Conservation (phyloP, 1,140 invertebrate species). For the Trichoplusia ni region DNA sequence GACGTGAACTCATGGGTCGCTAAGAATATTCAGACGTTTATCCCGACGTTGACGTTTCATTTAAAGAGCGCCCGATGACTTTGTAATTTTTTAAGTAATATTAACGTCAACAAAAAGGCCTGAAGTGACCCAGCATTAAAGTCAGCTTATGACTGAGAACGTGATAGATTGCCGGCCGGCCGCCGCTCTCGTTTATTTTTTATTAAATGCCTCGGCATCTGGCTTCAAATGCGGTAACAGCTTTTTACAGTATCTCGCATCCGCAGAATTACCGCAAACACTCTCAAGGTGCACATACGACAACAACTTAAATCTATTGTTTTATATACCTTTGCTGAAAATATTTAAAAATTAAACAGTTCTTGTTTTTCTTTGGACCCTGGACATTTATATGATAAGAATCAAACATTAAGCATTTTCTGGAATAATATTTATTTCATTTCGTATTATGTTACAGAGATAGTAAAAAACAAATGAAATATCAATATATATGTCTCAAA, state of each 20-base stretch:
- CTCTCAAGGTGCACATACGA: neutral
- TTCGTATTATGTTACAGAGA: too few species aligned
- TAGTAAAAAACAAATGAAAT: too few species aligned
- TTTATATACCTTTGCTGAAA: too few species aligned
- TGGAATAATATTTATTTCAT: too few species aligned
- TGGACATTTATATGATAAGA: too few species aligned
- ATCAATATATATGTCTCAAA: too few species aligned
- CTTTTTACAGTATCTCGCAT: constrained; percentile 55
- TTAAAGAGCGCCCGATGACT: constrained; percentile 62
- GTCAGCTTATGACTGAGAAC: constrained; percentile 74
- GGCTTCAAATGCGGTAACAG: constrained; percentile 70
- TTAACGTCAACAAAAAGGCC: constrained; percentile 76
- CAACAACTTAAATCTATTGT: neutral
- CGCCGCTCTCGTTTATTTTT: constrained; percentile 67
- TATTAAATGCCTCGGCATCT: constrained; percentile 71
- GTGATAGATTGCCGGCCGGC: constrained; percentile 73
- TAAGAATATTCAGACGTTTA: constrained; percentile 57
- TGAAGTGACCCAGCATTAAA: constrained; percentile 79
- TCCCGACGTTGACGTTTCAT: constrained; percentile 61
- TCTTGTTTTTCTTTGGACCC: too few species aligned
- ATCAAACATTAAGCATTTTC: too few species aligned
- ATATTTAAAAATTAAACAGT: too few species aligned
- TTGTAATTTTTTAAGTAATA: constrained; percentile 70
- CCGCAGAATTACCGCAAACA: neutral
- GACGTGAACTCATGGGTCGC: constrained; percentile 33